Evolutionary conservation across 2,113 vertebrate genomes (phyloP).

Genomic region (Chloroceryle aenea): DNA sequence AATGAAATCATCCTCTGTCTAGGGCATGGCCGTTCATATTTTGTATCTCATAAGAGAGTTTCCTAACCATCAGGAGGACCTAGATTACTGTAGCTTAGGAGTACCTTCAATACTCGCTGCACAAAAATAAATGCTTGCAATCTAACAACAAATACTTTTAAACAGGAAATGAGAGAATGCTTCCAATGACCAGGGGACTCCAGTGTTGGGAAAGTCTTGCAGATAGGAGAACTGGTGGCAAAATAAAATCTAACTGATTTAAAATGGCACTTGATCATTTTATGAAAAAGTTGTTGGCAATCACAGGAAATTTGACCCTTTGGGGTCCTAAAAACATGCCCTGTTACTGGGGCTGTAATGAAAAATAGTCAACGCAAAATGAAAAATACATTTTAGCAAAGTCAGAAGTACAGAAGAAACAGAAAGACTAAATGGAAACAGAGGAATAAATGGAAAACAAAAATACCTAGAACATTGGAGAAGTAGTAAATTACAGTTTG

Average conservation of each 20-base stretch:
- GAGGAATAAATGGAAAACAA: not conserved
- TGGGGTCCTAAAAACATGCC: not conserved
- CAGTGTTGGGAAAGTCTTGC: not conserved
- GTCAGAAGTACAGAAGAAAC: not conserved
- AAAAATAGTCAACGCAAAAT: not conserved
- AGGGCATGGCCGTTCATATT: not conserved
- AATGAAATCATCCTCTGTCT: not conserved
- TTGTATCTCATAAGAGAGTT: not conserved
- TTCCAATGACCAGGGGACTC: not conserved
- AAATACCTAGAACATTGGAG: not conserved
- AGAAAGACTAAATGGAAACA: not conserved
- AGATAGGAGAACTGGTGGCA: not conserved
- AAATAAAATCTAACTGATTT: not conserved
- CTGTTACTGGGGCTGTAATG: not conserved
- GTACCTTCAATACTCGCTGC: not conserved
- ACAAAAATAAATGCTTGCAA: not conserved
- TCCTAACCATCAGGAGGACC: not conserved
- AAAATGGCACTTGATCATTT: not conserved
- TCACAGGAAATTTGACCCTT: not conserved
- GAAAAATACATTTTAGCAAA: not conserved
- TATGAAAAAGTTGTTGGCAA: not conserved
- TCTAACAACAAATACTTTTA: not conserved
- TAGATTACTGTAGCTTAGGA: not conserved
- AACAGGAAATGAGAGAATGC: not conserved
- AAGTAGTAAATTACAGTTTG: not conserved